Conservation (phyloP, 2,113 vertebrate species). For the Emydocephalus ijimae region DNA sequence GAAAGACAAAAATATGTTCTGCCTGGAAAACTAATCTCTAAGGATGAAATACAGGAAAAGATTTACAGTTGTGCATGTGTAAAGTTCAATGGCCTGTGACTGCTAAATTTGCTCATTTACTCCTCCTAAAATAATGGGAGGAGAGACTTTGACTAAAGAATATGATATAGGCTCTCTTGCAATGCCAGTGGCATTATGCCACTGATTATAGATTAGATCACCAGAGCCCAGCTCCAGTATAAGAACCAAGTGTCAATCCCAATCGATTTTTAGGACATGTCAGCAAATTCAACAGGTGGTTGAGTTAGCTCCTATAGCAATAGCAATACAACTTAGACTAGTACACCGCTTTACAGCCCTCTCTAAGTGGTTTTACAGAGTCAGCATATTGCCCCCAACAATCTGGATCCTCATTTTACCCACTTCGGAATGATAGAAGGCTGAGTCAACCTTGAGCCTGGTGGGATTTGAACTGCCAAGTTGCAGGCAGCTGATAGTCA, state of each 20-base stretch:
- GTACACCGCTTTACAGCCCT: too few relatives aligned
- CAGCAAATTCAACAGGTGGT: neutral
- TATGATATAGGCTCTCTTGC: neutral
- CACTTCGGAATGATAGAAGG: too few relatives aligned
- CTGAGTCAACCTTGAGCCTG: too few relatives aligned
- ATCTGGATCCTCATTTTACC: too few relatives aligned
- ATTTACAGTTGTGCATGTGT: neutral
- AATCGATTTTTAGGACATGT: neutral
- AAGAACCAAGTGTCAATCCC: neutral
- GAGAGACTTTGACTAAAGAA: neutral
- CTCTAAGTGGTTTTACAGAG: too few relatives aligned
- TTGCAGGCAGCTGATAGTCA: too few relatives aligned
- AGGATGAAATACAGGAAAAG: neutral
- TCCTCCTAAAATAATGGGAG: neutral
- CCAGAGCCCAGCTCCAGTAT: neutral
- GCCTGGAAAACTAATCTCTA: neutral
- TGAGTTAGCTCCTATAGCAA: neutral
- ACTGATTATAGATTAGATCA: neutral
- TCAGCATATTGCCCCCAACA: too few relatives aligned
- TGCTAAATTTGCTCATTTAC: neutral
- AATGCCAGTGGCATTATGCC: neutral
- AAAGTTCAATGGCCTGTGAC: neutral
- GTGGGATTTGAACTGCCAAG: too few relatives aligned
- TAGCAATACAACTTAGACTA: too few relatives aligned
- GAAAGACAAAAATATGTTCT: neutral